Percentiles rank a stretch among this genome's conserved stretches.
Conservation (phyloP, 2,113 vertebrate species). For the Motacilla tschutschensis region DNA sequence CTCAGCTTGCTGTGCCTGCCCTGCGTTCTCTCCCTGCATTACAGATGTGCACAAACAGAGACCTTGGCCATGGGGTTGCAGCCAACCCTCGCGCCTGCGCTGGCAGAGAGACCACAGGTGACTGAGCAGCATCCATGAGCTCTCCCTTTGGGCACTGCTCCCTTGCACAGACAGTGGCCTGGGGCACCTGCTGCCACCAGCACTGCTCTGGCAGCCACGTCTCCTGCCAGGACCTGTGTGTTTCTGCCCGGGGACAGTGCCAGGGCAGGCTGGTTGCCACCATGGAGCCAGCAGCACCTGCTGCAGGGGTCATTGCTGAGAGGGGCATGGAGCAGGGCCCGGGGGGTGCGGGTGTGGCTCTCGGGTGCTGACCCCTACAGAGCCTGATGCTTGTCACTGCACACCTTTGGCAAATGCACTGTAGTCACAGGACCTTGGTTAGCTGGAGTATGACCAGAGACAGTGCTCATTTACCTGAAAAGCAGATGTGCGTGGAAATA, state of each 20-base stretch:
- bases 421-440: neutral
- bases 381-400: neutral
- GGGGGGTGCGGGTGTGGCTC: neutral
- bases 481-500: neutral
- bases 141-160: neutral
- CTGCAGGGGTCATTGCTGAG: neutral
- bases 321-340: neutral
- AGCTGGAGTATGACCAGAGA: neutral
- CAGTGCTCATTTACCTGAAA: neutral
- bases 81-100: rapidly evolving
- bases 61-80: neutral
- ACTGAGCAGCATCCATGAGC: neutral
- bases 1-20: neutral
- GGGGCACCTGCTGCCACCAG: neutral
- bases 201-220: rapidly evolving
- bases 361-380: neutral
- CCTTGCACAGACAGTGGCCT: rapidly evolving
- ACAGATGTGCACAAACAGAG: neutral
- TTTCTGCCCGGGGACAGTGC: neutral
- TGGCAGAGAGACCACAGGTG: rapidly evolving
- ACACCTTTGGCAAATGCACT: neutral
- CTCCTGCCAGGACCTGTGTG: rapidly evolving
- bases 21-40: rapidly evolving
- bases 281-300: neutral
- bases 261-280: neutral